Base-by-base conservation (phyloP, 2,797 vertebrate species). In the Crax fasciolata region DNA sequence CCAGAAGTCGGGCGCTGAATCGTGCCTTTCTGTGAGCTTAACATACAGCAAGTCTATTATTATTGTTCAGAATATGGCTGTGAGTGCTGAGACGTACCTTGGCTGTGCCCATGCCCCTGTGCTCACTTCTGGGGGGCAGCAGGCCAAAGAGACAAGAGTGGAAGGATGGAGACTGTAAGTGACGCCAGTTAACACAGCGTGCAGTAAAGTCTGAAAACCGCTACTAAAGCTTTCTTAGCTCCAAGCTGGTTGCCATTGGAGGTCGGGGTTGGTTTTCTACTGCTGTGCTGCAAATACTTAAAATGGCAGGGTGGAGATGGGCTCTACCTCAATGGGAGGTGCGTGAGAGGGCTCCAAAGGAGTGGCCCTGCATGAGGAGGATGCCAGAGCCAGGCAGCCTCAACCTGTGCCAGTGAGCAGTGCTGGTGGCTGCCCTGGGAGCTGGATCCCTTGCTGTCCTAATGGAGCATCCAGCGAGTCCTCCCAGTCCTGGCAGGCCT, bases 351-450 rank as follows among this genome's bases (percentile, higher is more conserved):
- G 35, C 76, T 79, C 87, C 71, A 44, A 87, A 58, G 84, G 59
- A 46, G 21, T 1, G 1, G 39, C 49, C 46, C 13, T 15, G 1
- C 1, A 1, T 55, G 6, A 23, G 25, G 11, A 35, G 51, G 25
- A 27, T 11, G 9, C 32, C 3, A 2, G 25, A 44, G 54, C 11
- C 14, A 52, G 48, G 73, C 65, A 35, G 1, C 28, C 3, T 6
- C 62, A 86, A 65, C 41, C 5, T 48, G n/a, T 20, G 17, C 46
- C 43, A 41, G 48, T 54, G 43, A 4, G 0, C 10, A 39, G 23
- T n/a, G 24, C 62, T 79, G 73, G 10, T 57, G 70, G 30, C 54
- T 55, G 54, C 54, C 30, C 30, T 5, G 30, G 54, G 54, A 55
- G 30, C 54, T 55, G 30, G 30, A 13, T n/a, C 54, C 21, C 12